phyloP scores from a whole-genome alignment of 2,113 vertebrate genomes.

The Gadus chalcogrammus region DNA sequence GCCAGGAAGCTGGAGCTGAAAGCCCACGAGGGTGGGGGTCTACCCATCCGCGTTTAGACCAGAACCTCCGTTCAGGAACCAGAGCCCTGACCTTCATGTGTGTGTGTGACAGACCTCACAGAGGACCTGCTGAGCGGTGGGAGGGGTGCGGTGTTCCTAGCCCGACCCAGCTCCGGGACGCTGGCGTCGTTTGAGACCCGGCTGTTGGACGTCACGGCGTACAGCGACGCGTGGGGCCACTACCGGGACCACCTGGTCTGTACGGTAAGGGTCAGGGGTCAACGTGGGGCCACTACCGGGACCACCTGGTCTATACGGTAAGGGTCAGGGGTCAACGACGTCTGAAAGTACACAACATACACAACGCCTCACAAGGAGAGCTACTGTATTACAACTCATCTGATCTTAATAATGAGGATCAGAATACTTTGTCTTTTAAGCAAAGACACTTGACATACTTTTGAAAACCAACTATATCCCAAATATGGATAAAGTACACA shows the following conservation, averaged over 20 bases:
- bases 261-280: slow-evolving; percentile 65
- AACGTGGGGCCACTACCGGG: too few relatives aligned
- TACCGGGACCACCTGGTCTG: slow-evolving; percentile 86
- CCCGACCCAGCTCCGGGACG: slow-evolving; percentile 67
- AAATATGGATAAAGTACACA: too few relatives aligned
- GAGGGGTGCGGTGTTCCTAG: slow-evolving; percentile 83
- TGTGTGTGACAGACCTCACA: slow-evolving; percentile 72
- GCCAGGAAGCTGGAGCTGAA: slow-evolving; percentile 67
- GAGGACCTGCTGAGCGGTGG: slow-evolving; percentile 75
- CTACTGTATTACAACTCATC: too few relatives aligned
- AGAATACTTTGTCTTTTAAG: too few relatives aligned
- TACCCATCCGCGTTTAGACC: background rate
- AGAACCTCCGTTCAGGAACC: too few relatives aligned
- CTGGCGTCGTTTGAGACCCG: slow-evolving; percentile 79
- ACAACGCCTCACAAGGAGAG: too few relatives aligned
- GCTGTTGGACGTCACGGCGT: slow-evolving; percentile 79
- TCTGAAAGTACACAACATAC: too few relatives aligned
- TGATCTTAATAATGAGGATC: too few relatives aligned
- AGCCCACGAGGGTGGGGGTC: slow-evolving; percentile 71
- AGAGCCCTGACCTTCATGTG: background rate
- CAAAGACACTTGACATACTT: background rate
- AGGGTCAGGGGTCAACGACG: too few relatives aligned
- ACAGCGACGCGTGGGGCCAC: slow-evolving; percentile 92
- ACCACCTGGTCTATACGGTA: too few relatives aligned
- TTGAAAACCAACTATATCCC: too few relatives aligned